Evolutionary conservation across 2,797 vertebrate genomes (phyloP).

Genomic region (Amblyopsis hoosieri): DNA sequence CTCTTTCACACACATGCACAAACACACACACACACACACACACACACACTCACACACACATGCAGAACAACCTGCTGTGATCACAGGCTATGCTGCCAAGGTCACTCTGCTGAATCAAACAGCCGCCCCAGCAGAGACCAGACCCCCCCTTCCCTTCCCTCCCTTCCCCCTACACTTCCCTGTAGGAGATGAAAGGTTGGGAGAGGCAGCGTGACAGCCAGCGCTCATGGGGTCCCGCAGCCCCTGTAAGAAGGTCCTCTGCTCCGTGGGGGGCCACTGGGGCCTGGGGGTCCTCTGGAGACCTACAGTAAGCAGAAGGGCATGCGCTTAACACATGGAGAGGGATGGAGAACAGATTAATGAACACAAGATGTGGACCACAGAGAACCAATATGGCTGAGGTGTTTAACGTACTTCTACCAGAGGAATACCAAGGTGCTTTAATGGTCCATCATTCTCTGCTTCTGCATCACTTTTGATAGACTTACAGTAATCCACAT

Average conservation of each 20-base stretch:
- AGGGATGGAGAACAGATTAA: constrained; percentile 60
- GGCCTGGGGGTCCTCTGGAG: constrained; percentile 43
- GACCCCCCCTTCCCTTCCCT: neutral
- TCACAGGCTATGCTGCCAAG: constrained; percentile 31
- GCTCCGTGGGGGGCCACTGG: constrained; percentile 36
- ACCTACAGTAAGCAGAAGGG: constrained; percentile 45
- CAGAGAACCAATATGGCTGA: constrained; percentile 29
- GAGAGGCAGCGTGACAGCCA: constrained; percentile 23
- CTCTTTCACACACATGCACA: neutral
- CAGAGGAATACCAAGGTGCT: neutral
- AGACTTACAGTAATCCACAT: constrained; percentile 17
- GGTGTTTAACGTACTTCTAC: neutral
- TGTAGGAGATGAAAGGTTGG: constrained; percentile 46
- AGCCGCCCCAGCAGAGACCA: constrained; percentile 26
- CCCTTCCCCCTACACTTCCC: neutral
- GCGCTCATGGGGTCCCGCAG: constrained; percentile 20
- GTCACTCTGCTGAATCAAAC: constrained; percentile 47
- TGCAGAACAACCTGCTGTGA: constrained; percentile 28
- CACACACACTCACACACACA: constrained; percentile 16
- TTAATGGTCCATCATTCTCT: too few species aligned
- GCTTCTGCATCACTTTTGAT: neutral
- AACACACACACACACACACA: constrained; percentile 9
- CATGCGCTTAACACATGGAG: constrained; percentile 56
- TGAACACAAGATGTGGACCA: constrained; percentile 53
- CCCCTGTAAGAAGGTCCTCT: constrained; percentile 33